Base-by-base conservation (phyloP, 2,113 vertebrate genomes). In the Hippocampus abdominalis region DNA sequence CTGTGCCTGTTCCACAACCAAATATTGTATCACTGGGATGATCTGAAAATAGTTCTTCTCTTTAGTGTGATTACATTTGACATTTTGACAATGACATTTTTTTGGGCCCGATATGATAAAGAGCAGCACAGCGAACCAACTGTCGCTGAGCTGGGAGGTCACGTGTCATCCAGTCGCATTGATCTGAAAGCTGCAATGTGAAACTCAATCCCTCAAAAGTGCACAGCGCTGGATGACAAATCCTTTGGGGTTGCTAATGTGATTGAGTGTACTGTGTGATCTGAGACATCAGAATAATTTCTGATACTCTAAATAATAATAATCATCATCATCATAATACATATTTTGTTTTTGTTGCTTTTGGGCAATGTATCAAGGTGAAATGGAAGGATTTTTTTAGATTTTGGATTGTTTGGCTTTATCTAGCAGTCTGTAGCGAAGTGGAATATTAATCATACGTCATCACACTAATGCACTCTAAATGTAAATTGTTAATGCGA, bases 91-190 rank as follows among this genome's bases (percentile, higher is more conserved):
- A 56, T 70, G 44, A 18, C 39, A 49, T 57, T 64, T 64, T n/a
- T 64, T n/a, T 16, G n/a, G 1, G 25, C 2, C 15, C 21, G 57
- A 60, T 68, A n/a, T 39, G 29, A 59, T 63, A 32, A 64, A 51
- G 23, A 65, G 57, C n/a, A 42, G 18, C 39, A 74, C 3, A 3
- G 62, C 69, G 62, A 39, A 36, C 63, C 42, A 60, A 36, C 57
- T 69, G n/a, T n/a, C 40, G 66, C 48, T 77, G 44, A 39, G 56
- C 69, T 73, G 23, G 51, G 23, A 85, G 86, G 88, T 87, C 81
- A 81, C 2, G 53, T 27, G 40, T 40, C 39, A 27, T 8, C 25
- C 23, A 60, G 54, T 29, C 66, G 1, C 66, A 89, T 87, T 74
- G 84, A 88, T 85, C 64, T 51, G 44, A 73, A 74, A 59, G 65